Percentiles rank a stretch among this genome's conserved stretches.
These are phyloP conservation scores for Semnopithecus entellus DNA, from an alignment of 2,113 vertebrate species.

Conservation along the genomic window DNA sequence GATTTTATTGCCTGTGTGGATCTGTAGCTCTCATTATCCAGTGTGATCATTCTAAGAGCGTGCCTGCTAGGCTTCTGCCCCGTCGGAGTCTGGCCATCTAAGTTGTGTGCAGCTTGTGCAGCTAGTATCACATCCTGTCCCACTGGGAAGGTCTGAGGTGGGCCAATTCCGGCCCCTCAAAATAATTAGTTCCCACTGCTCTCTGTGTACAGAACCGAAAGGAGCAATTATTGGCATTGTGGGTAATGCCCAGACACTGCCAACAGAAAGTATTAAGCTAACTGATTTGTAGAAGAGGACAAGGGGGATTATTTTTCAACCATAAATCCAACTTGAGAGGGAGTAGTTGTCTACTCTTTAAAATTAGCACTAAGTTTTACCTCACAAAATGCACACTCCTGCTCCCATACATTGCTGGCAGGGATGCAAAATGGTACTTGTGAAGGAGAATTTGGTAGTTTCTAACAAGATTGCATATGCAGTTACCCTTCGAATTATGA, in stretches of 20 bases:
- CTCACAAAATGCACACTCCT: background rate
- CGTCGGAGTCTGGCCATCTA: background rate
- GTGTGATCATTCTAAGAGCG: slow-evolving; percentile 37
- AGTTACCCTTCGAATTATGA: slow-evolving; percentile 41
- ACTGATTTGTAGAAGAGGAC: background rate
- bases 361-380: background rate
- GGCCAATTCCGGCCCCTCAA: slow-evolving; percentile 60
- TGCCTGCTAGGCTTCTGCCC: slow-evolving; percentile 9
- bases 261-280: slow-evolving; percentile 56
- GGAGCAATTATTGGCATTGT: slow-evolving; percentile 55
- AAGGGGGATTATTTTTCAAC: slow-evolving; percentile 25
- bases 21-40: slow-evolving; percentile 26
- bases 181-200: slow-evolving; percentile 67
- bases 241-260: slow-evolving; percentile 49
- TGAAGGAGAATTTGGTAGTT: slow-evolving; percentile 17
- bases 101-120: slow-evolving; percentile 53
- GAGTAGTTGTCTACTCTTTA: background rate
- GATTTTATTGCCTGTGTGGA: slow-evolving; percentile 30
- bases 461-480: slow-evolving; percentile 1
- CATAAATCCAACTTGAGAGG: background rate
- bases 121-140: slow-evolving; percentile 61
- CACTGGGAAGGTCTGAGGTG: slow-evolving; percentile 59
- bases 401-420: background rate
- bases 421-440: slow-evolving; percentile 1
- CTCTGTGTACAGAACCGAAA: slow-evolving; percentile 45